Conservation (phyloP, 2,113 vertebrate genomes). For the Gavialis gangeticus region DNA sequence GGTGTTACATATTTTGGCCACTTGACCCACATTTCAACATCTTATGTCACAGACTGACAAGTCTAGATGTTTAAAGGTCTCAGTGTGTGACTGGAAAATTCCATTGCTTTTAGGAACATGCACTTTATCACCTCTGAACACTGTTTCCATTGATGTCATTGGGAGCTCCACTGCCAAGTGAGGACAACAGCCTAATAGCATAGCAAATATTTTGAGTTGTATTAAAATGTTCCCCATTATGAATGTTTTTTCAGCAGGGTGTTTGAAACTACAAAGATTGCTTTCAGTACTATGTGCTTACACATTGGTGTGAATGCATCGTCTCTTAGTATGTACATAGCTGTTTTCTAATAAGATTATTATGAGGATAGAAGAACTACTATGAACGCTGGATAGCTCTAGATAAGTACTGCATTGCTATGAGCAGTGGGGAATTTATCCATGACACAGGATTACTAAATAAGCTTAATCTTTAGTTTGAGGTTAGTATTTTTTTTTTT, state of each 20-base stretch:
- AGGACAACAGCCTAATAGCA: neutral
- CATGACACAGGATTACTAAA: neutral
- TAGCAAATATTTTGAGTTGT: neutral
- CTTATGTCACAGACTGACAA: neutral
- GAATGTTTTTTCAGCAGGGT: neutral
- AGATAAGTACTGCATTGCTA: neutral
- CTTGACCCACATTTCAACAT: neutral
- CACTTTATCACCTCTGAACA: neutral
- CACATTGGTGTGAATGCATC: neutral
- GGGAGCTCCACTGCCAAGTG: neutral
- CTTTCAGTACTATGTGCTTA: neutral
- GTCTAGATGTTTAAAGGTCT: neutral
- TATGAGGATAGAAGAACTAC: neutral
- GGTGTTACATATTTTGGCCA: neutral
- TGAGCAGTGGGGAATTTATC: neutral
- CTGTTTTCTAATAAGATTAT: slow-evolving; percentile 1
- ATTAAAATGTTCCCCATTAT: neutral
- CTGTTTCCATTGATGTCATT: neutral
- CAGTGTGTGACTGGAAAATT: neutral
- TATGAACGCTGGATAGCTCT: neutral
- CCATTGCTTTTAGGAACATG: neutral
- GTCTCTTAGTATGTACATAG: neutral
- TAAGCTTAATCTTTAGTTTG: neutral
- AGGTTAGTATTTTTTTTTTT: neutral
- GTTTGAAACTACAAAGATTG: neutral